Conservation (phyloP, 1,140 invertebrate species). For the Anthonomus grandis region DNA sequence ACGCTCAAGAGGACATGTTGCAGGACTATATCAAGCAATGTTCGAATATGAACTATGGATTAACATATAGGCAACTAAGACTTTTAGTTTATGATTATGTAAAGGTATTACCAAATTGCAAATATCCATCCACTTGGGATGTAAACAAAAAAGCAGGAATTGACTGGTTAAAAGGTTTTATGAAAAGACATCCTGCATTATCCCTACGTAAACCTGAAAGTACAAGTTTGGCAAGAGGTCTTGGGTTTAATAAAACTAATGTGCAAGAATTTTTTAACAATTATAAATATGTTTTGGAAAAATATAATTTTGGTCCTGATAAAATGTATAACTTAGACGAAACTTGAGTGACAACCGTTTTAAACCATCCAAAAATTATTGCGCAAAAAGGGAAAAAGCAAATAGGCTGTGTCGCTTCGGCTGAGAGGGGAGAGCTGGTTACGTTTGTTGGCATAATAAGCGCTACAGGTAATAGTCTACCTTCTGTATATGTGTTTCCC, state of each 20-base stretch:
- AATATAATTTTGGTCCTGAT: conserved; percentile 29
- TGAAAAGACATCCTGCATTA: conserved; percentile 18
- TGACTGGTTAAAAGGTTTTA: conserved; percentile 24
- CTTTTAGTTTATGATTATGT: too few relatives aligned
- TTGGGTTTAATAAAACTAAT: conserved; percentile 48
- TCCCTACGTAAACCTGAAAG: conserved; percentile 31
- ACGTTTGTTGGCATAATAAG: conserved; percentile 39
- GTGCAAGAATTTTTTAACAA: conserved; percentile 43
- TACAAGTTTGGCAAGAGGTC: conserved; percentile 43
- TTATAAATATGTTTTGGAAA: conserved; percentile 30
- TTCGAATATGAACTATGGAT: too few relatives aligned
- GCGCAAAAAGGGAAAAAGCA: conserved; percentile 39
- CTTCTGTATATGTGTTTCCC: conserved; percentile 40
- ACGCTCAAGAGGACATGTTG: too few relatives aligned
- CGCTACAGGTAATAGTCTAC: conserved; percentile 42
- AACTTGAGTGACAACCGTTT: conserved; percentile 46
- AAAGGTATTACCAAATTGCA: too few relatives aligned
- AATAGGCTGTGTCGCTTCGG: conserved; percentile 42
- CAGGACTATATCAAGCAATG: too few relatives aligned
- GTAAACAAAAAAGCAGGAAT: conserved; percentile 8
- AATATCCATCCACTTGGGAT: conserved; percentile 11
- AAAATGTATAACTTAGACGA: conserved; percentile 45
- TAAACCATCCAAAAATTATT: conserved; percentile 31
- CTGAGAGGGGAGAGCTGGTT: conserved; percentile 45
- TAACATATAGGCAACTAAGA: too few relatives aligned